Percentiles rank a stretch among this genome's conserved stretches.
These are phyloP conservation scores for Platalea minor DNA, from an alignment of 2,797 vertebrate species.

Conservation along the genomic window DNA sequence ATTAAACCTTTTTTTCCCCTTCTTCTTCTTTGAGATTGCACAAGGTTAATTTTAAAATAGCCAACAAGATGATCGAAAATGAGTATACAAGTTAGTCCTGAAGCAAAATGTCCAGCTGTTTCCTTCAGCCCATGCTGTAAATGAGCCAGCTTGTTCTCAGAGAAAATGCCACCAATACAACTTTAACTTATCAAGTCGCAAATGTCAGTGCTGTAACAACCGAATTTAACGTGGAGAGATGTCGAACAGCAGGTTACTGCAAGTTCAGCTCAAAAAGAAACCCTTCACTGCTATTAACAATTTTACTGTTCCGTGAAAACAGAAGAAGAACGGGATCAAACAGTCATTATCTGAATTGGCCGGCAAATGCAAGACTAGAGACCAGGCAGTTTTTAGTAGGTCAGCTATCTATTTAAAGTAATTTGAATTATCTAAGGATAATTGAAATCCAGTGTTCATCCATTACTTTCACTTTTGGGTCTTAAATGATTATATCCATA, in stretches of 20 bases:
- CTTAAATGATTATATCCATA: not conserved
- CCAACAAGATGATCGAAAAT: not conserved
- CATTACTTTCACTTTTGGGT: not conserved
- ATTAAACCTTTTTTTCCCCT: not conserved
- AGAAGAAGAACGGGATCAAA: not conserved
- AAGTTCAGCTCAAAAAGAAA: not conserved
- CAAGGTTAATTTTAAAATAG: not conserved
- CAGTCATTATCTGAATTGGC: not conserved
- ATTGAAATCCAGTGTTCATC: conserved; percentile 29
- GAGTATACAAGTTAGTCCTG: not conserved
- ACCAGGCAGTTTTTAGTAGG: not conserved
- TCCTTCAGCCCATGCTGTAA: not conserved
- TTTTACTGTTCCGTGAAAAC: not conserved
- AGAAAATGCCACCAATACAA: not conserved
- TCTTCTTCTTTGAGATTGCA: not conserved
- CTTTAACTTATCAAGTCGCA: not conserved
- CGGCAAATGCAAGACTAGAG: not conserved
- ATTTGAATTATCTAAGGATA: conserved; percentile 44
- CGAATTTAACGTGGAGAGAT: not conserved
- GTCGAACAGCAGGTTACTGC: not conserved
- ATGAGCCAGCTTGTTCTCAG: not conserved
- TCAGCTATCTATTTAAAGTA: conserved; percentile 25
- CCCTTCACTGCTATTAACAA: not conserved
- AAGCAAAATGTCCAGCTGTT: not conserved
- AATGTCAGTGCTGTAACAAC: not conserved